Conservation (phyloP, 2,797 vertebrate genomes). For the Tarsius wallacei region DNA sequence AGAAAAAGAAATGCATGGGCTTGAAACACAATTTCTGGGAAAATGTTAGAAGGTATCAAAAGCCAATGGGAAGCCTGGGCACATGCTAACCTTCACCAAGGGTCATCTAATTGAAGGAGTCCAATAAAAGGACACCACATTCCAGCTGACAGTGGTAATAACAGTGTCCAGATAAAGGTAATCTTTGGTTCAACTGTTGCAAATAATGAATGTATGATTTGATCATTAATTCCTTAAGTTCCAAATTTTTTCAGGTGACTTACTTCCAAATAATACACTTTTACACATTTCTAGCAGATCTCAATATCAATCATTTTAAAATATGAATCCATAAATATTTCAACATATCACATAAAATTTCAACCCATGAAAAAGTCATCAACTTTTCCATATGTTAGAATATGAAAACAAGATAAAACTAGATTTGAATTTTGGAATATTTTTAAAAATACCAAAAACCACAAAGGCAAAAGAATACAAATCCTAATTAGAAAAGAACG, state of each 20-base stretch:
- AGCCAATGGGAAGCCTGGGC: neutral
- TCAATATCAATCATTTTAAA: neutral
- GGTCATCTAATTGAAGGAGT: neutral
- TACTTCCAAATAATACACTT: neutral
- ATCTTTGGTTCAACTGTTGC: neutral
- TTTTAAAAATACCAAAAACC: slow-evolving; percentile 7
- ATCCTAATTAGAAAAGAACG: neutral
- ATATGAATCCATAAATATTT: neutral
- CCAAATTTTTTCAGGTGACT: neutral
- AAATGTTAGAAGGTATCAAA: slow-evolving; percentile 20
- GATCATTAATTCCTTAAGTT: neutral
- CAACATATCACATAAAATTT: neutral
- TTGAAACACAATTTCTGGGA: neutral
- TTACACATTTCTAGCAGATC: neutral
- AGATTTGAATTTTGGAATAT: neutral
- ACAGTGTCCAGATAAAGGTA: neutral
- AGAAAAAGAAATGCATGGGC: neutral
- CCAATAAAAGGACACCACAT: neutral
- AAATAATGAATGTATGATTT: neutral
- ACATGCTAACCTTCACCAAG: neutral
- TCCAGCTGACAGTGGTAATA: neutral
- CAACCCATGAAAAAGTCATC: neutral
- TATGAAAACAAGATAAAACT: neutral
- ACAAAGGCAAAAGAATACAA: slow-evolving; percentile 35
- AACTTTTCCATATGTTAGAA: neutral